Conservation (phyloP, 37 sponge, comb jelly and placozoan species). For the Tethya wilhelma region DNA sequence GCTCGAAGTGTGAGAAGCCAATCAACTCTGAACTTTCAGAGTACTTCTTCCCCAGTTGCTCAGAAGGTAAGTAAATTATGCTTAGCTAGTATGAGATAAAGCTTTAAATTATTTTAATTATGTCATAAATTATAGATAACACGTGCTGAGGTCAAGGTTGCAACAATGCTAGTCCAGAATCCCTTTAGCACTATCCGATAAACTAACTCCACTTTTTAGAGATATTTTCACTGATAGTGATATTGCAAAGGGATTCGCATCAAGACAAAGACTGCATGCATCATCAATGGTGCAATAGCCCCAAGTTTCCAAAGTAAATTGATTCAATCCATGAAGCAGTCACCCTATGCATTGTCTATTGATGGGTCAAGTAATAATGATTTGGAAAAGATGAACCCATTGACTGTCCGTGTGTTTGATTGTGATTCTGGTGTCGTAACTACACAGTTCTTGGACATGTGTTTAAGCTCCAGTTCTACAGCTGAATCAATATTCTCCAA, state of each 20-base stretch:
- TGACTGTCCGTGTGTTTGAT: constrained; percentile 48
- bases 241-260: constrained; percentile 43
- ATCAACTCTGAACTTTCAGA: constrained; percentile 1
- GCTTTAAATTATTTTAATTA: not conserved
- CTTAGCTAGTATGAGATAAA: too few species aligned
- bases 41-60: constrained; percentile 5
- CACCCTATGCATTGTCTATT: constrained; percentile 38
- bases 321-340: constrained; percentile 24
- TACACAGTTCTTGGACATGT: constrained; percentile 54
- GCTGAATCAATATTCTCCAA: constrained; percentile 52
- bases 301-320: constrained; percentile 21
- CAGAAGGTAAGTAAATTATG: constrained; percentile 25
- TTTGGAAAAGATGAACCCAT: constrained; percentile 48
- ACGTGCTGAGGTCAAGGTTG: constrained; percentile 53
- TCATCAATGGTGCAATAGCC: constrained; percentile 45
- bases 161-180: constrained; percentile 42
- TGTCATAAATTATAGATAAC: constrained; percentile 1
- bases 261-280: constrained; percentile 52
- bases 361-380: constrained; percentile 48
- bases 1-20: constrained; percentile 9
- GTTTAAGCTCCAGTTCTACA: constrained; percentile 50
- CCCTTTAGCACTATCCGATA: constrained; percentile 44
- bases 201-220: constrained; percentile 37
- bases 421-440: constrained; percentile 3
- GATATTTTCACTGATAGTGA: constrained; percentile 51